These are phyloP conservation scores for Hemitrygon akajei DNA, from an alignment of 2,797 vertebrate species.

Conservation along the genomic window DNA sequence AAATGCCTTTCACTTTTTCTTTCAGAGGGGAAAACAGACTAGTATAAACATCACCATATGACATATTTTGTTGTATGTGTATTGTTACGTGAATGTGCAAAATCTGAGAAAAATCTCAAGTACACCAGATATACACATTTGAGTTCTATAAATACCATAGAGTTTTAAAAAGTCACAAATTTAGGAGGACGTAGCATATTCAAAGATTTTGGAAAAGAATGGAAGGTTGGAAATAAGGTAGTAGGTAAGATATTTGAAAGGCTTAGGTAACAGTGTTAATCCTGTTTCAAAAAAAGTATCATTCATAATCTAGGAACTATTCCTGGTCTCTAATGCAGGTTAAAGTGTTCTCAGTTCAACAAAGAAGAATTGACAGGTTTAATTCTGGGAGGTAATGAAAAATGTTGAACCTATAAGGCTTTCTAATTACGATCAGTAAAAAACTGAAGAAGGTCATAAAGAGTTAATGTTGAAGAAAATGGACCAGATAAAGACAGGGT, in stretches of 20 bases:
- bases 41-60: too few species aligned
- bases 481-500: neutral
- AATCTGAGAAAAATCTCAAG: too few species aligned
- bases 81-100: too few species aligned
- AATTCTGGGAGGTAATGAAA: neutral
- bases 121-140: too few species aligned
- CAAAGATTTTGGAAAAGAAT: neutral
- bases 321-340: neutral
- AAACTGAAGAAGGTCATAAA: neutral
- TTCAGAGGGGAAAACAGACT: too few species aligned
- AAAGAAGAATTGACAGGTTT: neutral
- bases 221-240: neutral
- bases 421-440: neutral
- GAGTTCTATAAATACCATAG: too few species aligned
- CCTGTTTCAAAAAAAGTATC: neutral
- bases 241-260: neutral
- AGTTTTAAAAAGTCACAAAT: neutral
- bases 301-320: neutral
- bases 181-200: neutral
- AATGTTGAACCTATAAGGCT: neutral
- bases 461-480: neutral
- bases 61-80: too few species aligned
- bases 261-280: neutral
- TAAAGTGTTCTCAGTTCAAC: neutral
- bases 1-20: too few species aligned